phyloP scores from a whole-genome alignment of 1,140 invertebrate species.

The Microplitis demolitor region DNA sequence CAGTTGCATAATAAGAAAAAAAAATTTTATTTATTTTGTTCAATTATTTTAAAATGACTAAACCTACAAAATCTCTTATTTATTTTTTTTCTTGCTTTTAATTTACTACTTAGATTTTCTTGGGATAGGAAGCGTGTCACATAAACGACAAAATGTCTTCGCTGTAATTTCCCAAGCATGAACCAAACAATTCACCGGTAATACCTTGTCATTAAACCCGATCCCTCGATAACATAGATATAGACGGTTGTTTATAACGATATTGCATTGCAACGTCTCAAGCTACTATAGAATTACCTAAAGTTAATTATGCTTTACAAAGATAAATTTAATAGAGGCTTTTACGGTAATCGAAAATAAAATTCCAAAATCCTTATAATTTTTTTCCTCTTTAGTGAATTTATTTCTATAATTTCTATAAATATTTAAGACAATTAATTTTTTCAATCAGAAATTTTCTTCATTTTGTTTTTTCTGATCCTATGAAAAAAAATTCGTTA shows the following conservation, averaged over 20 bases:
- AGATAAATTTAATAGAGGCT: not conserved
- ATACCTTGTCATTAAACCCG: constrained; percentile 6
- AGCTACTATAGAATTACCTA: not conserved
- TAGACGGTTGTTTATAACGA: not conserved
- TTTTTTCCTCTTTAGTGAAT: not conserved
- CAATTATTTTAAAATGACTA: too few species aligned
- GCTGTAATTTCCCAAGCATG: not conserved
- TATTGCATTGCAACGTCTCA: not conserved
- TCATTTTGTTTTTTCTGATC: too few species aligned
- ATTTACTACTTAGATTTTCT: not conserved
- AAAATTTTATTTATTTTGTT: too few species aligned
- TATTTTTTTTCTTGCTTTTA: too few species aligned
- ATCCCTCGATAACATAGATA: not conserved
- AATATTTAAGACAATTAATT: too few species aligned
- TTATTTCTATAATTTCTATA: not conserved
- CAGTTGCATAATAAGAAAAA: too few species aligned
- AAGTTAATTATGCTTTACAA: constrained; percentile 9
- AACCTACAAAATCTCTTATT: not conserved
- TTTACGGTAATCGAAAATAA: not conserved
- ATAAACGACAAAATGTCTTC: not conserved
- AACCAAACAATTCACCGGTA: not conserved
- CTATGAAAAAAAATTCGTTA: too few species aligned
- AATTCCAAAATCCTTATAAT: not conserved
- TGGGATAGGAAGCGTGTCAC: not conserved
- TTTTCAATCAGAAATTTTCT: too few species aligned